Base-by-base conservation (phyloP, 2,888 invertebrate genomes). In the Epinotia bilunana region DNA sequence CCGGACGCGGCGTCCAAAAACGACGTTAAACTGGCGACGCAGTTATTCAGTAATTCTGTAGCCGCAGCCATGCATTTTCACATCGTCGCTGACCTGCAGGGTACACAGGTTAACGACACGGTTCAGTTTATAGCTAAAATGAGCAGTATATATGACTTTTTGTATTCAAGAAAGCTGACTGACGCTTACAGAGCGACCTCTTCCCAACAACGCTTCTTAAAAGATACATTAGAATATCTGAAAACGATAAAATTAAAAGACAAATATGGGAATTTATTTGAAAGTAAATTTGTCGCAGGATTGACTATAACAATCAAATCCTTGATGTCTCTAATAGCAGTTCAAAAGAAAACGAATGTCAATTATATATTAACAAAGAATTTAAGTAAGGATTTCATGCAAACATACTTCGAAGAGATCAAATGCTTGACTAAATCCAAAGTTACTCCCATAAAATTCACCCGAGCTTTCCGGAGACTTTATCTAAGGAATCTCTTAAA, bases 371-470 rank as follows among this genome's bases (percentile, higher is more conserved):
- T 58, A 16, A 74, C 74, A 2, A 74, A 70, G 49, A 49, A 70
- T 23, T 9, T 74, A 7, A 64, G 70, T 4, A 74, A 70, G 20
- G 70, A 74, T 60, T 74, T 57, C n/a, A 53, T 57, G 70, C 63
- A 60, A 39, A n/a, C 7, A 0, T 60, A 39, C 23, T 74, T 70
- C 23, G 18, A 49, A 43, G 55, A 57, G 13, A 58, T 55, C 3
- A 62, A 55, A 46, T 28, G n/a, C 16, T 33, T 49, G 13, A 0
- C 49, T 20, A n/a, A 58, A 0, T 3, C 5, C 2, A 7, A 13
- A 20, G 62, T 57, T 2, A 74, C 63, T 7, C n/a, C 74, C 3
- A 46, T 74, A 0, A 64, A n/a, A 49, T 74, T 74, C 5, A 46
- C 74, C 0, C 58, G 74, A 23, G 16, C 13, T 4, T 74, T 70